Base-by-base conservation (phyloP, 2,113 vertebrate species). In the Melanerpes aurifrons region DNA sequence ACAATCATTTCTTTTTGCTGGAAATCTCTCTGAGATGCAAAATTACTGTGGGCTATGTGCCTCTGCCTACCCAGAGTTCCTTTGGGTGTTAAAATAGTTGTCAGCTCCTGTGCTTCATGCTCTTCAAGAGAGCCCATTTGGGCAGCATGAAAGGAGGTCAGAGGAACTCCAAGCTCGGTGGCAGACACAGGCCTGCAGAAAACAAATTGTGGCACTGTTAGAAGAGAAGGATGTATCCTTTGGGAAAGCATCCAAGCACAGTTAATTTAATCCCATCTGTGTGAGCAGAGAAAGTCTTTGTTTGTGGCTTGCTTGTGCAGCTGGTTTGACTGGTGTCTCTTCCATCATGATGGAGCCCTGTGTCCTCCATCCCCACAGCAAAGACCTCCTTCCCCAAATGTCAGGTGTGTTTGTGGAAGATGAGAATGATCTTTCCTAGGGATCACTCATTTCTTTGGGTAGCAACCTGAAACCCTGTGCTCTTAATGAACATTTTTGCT, bases 191-290 rank as follows among this genome's bases (percentile, higher is more conserved):
- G 84, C 86, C 82, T 88, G 73, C 76, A 58, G 90, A 92, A 83
- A 92, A 29, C 67, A 88, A 88, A 78, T 66, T 57, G 82, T 74
- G 77, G 57, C 82, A 48, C 82, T 56, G 81, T 73, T 88, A 78
- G 67, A 81, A 93, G 76, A 81, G 92, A 72, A 81, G 70, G 76
- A 82, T 71, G 50, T 62, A 26, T 94, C 86, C 77, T 79, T 95
- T 86, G 82, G 94, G 82, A 92, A 90, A 19, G 89, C 76, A 78
- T 86, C 93, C 90, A 96, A 88, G 90, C 87, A 75, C 76, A 57
- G 66, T 84, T 88, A 83, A 93, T 95, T 72, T 62, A 92, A 93
- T 94, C 93, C 93, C 86, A 84, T 95, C 95, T 95, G 93, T 1
- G 4, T 84, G 80, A 92, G 80, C 1, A 0, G 67, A 94, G 87